Evolutionary conservation across 2,888 invertebrate species (phyloP).

Genomic region (Bellardia bayeri): DNA sequence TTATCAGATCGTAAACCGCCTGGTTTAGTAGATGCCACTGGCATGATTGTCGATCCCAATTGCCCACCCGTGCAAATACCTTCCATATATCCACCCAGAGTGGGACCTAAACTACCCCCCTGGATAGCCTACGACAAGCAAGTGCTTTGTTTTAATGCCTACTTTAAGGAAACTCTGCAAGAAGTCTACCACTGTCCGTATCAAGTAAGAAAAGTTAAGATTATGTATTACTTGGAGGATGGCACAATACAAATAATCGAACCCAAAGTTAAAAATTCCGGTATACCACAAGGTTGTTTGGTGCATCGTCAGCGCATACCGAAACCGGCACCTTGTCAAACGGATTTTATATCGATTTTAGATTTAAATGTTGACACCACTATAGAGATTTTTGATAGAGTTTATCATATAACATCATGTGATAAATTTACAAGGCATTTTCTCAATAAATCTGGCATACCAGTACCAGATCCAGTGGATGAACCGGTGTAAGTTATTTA

Average conservation of each 20-base stretch:
- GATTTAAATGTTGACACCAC: slow-evolving; percentile 94
- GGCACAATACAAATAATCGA: slow-evolving; percentile 95
- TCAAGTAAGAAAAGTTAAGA: slow-evolving; percentile 91
- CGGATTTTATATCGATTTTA: slow-evolving; percentile 92
- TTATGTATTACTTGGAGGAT: slow-evolving; percentile 95
- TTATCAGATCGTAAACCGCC: slow-evolving; percentile 87
- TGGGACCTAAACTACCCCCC: slow-evolving; percentile 90
- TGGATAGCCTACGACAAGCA: slow-evolving; percentile 96
- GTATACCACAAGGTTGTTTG: slow-evolving; percentile 92
- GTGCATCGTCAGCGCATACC: slow-evolving; percentile 93
- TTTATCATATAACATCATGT: slow-evolving; percentile 92
- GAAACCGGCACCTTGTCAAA: slow-evolving; percentile 89
- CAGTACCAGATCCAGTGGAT: slow-evolving; percentile 89
- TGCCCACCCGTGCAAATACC: slow-evolving; percentile 86
- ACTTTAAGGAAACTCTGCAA: slow-evolving; percentile 87
- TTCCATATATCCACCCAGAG: slow-evolving; percentile 90
- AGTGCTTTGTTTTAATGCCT: slow-evolving; percentile 85
- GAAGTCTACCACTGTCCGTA: slow-evolving; percentile 88
- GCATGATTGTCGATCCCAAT: slow-evolving; percentile 83
- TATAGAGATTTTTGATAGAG: slow-evolving; percentile 91
- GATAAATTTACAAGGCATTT: slow-evolving; percentile 95
- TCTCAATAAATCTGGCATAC: slow-evolving; percentile 92
- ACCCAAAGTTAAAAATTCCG: slow-evolving; percentile 92
- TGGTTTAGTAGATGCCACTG: slow-evolving; percentile 86
- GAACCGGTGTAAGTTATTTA: slow-evolving; percentile 84